Percentiles rank a stretch among this genome's conserved stretches.
Conservation (phyloP, 2,888 invertebrate species). For the Salpingus planirostris region DNA sequence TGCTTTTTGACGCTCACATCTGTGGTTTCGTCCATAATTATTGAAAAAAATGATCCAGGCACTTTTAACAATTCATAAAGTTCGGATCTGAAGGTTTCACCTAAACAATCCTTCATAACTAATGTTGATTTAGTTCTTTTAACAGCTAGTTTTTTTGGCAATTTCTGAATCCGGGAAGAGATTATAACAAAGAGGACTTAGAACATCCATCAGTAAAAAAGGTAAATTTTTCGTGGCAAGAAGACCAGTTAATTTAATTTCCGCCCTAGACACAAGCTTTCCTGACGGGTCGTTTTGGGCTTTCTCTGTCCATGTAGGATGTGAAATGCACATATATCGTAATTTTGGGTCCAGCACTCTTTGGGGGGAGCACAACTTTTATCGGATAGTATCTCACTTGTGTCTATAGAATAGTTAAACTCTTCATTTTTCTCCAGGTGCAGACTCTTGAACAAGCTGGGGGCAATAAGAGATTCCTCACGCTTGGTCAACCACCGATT, state of each 20-base stretch:
- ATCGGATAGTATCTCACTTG: too few relatives aligned
- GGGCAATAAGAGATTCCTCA: too few relatives aligned
- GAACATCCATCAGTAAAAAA: conserved; percentile 13
- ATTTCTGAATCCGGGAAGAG: conserved; percentile 10
- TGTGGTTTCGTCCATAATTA: conserved; percentile 6
- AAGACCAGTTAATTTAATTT: conserved; percentile 11
- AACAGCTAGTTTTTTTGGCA: conserved; percentile 3
- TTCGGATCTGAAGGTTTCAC: not conserved
- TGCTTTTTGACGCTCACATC: conserved; percentile 10
- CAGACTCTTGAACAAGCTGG: too few relatives aligned
- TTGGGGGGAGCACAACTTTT: too few relatives aligned
- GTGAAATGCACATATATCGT: too few relatives aligned
- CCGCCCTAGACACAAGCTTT: too few relatives aligned
- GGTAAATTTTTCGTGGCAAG: conserved; percentile 11
- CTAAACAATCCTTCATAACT: conserved; percentile 1
- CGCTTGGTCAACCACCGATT: too few relatives aligned
- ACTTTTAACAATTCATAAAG: conserved; percentile 1
- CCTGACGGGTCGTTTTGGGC: too few relatives aligned
- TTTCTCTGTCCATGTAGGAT: too few relatives aligned
- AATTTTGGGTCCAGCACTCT: too few relatives aligned
- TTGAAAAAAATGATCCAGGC: conserved; percentile 3
- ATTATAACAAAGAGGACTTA: conserved; percentile 11
- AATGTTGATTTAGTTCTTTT: conserved; percentile 6
- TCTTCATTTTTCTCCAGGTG: too few relatives aligned
- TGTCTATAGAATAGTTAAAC: too few relatives aligned